These are phyloP conservation scores for Pandion haliaetus DNA, from an alignment of 2,113 vertebrate genomes.

Conservation along the genomic window DNA sequence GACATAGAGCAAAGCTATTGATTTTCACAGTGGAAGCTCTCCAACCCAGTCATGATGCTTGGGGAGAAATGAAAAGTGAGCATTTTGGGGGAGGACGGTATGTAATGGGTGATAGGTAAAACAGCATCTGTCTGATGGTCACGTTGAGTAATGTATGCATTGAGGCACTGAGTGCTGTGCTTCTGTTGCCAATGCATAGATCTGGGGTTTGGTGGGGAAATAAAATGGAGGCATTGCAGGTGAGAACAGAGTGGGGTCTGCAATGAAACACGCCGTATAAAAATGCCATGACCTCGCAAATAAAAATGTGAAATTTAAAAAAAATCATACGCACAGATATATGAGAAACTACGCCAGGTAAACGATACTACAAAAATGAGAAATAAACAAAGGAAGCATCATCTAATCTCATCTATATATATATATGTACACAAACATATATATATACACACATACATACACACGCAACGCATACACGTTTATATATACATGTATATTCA, in stretches of 20 bases:
- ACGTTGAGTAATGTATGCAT: conserved; percentile 57
- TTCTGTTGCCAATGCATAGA: conserved; percentile 72
- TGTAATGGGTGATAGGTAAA: conserved; percentile 47
- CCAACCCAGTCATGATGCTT: conserved; percentile 67
- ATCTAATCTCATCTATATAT: conserved; percentile 59
- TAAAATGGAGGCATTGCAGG: conserved; percentile 44
- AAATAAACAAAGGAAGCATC: conserved; percentile 71
- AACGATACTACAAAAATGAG: conserved; percentile 53
- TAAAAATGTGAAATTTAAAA: conserved; percentile 62
- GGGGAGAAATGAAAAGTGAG: conserved; percentile 61
- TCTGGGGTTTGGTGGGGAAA: conserved; percentile 29
- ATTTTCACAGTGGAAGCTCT: conserved; percentile 71
- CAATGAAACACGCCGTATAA: conserved; percentile 37
- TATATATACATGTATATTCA: conserved; percentile 64
- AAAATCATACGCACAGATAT: conserved; percentile 55
- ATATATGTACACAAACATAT: conserved; percentile 45
- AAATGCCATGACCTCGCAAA: conserved; percentile 67
- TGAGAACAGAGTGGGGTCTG: conserved; percentile 29
- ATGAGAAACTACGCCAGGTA: conserved; percentile 59
- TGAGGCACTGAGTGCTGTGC: neutral
- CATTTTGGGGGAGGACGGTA: conserved; percentile 1
- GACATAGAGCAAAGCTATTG: conserved; percentile 74
- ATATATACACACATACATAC: conserved; percentile 5
- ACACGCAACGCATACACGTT: conserved; percentile 21
- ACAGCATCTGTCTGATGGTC: conserved; percentile 43